Evolutionary conservation across 2,888 invertebrate species (phyloP).

Genomic region (Oscheius sp.): DNA sequence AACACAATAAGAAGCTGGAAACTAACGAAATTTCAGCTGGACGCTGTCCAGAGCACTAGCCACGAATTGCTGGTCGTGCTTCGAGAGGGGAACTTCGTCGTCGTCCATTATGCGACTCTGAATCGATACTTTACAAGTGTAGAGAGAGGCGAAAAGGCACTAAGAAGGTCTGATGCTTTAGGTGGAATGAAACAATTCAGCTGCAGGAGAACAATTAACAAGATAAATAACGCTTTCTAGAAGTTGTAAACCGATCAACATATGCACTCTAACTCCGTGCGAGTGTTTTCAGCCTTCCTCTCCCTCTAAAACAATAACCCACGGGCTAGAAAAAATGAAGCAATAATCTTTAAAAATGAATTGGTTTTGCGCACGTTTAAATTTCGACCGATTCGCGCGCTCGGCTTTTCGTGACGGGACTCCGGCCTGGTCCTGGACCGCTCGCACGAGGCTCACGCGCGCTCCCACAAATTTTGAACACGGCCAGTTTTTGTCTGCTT

Average conservation of each 20-base stretch:
- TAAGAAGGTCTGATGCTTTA: neutral
- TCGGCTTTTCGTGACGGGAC: neutral
- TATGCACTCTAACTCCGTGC: no score
- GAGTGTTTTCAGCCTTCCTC: neutral
- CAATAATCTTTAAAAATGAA: neutral
- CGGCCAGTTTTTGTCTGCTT: no score
- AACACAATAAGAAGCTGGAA: neutral
- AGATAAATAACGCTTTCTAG: no score
- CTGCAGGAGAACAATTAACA: no score
- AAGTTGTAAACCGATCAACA: no score
- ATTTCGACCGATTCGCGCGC: neutral
- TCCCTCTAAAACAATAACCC: neutral
- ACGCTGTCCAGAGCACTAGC: constrained; percentile 60
- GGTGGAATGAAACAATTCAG: no score
- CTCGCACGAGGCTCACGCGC: no score
- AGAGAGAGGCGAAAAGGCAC: neutral
- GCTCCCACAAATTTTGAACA: no score
- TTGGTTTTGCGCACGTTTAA: neutral
- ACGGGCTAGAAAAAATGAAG: neutral
- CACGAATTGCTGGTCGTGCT: constrained; percentile 41
- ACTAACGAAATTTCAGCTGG: constrained; percentile 62
- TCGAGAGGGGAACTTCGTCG: constrained; percentile 26
- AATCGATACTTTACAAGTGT: neutral
- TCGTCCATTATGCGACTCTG: constrained; percentile 51
- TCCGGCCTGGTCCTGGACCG: neutral